Evolutionary conservation across 2,888 invertebrate genomes (phyloP), one percentile per base, ranked within the genome.

Genomic region (Andricus quercusramuli): DNA sequence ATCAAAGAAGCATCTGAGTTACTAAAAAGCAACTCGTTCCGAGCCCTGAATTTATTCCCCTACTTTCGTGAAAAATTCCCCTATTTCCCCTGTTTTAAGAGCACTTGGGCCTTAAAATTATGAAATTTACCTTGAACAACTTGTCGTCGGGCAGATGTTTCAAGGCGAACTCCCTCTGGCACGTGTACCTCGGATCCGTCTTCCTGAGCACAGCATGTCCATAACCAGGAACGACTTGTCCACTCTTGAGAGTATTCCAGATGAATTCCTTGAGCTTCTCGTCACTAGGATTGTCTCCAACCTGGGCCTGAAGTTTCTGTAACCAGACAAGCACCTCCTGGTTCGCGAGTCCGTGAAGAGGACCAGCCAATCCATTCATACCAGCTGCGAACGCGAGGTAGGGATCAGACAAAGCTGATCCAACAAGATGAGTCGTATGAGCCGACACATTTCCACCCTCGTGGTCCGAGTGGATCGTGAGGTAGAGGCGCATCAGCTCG

Each of bases 371-470:
- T 37, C 99, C 99, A 93, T 97, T 97, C 94, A 99, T 96, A 78
- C 98, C 98, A 74, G 98, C 98, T 67, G 98, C 96, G 93, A 98
- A 98, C 15, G 98, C 97, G 9, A 99, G 94, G 93, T 98, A 98
- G 20, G 98, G 98, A 93, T 99, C 98, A 88, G 98, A 98, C 77
- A 99, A 94, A 2, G 99, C 98, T 0, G 98, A 98, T 59, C 97
- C 98, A 5, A 99, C 98, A 92, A 99, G 94, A 93, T 99, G 99
- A 20, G 97, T 96, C 0, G 98, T 97, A 93, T 99, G 99, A 3
- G 99, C 99, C 13, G 98, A 98, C 9, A 99, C 99, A 93, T 99
- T 99, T 87, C 99, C 98, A 86, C 98, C 98, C 93, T 99, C 98
- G 93, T 99, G 98, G 93, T 99, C 98, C 84, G 94, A 94, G 95